Evolutionary conservation across 2,797 vertebrate species (phyloP), one percentile per base, ranked within the genome.

Genomic region (Falco concolor): DNA sequence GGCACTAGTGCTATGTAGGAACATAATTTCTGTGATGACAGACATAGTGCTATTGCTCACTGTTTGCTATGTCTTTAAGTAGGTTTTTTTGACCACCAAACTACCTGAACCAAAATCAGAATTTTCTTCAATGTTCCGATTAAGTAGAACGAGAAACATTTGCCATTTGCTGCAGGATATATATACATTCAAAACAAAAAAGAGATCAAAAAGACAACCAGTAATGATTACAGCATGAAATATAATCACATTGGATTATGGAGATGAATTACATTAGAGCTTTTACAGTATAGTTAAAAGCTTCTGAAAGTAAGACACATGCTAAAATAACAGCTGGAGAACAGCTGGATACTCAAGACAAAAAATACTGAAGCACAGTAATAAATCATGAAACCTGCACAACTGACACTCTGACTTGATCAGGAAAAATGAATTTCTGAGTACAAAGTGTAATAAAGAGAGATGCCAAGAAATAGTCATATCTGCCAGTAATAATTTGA

Each of bases 381-480:
- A 97, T 97, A 97, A 97, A 97, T 97, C 89, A 87, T 6, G 52
- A 72, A 77, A 81, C n/a, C 42, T 87, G 65, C 42, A 44, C 2
- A 28, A 30, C 82, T 95, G 94, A 95, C 93, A 90, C 59, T 27
- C 44, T 3, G 80, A 80, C 92, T 86, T 60, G 73, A 87, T 63
- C 65, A 73, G 93, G 89, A 54, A 88, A 87, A 93, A 97, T 91
- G 85, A 92, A 96, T 75, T 81, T 88, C 64, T 3, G 18, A 80
- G 84, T 67, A 83, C 95, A 81, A 83, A 84, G 79, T 40, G 92
- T 72, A 93, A 97, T 84, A 95, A 96, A 95, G 92, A 96, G 68
- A 93, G 72, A 53, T 95, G 93, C 85, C 88, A 89, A 42, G 86
- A 88, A 93, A 54, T 5, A 89, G 56, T 44, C 44, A 12, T 44